phyloP scores from a whole-genome alignment of 2,888 invertebrate genomes.

The Monoplex corrugatus region DNA sequence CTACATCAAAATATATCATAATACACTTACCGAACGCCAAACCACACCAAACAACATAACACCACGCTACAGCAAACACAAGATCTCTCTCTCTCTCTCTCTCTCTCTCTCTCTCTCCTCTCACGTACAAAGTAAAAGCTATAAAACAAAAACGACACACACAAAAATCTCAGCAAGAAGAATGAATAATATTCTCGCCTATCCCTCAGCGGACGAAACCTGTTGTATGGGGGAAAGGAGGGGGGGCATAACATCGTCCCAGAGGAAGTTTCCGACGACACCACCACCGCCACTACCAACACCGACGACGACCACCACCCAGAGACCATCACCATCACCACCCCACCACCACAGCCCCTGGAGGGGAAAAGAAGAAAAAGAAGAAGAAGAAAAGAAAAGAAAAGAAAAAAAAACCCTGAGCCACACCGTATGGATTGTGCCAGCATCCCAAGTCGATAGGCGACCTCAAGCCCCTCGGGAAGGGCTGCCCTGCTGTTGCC shows the following conservation, averaged over 20 bases:
- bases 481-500: neutral
- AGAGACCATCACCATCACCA: no score
- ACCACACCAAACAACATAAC: no score
- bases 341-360: neutral
- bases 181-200: neutral
- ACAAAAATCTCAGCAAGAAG: neutral
- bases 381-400: neutral
- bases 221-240: neutral
- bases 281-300: neutral
- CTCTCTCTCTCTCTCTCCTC: no score
- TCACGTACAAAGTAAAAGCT: no score
- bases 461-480: neutral
- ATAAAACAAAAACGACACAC: neutral
- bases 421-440: slow-evolving; percentile 8
- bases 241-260: neutral
- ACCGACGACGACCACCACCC: neutral
- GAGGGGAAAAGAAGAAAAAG: neutral
- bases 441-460: slow-evolving; percentile 16
- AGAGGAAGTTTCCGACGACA: neutral
- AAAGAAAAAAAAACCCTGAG: neutral
- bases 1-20: no score
- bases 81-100: no score
- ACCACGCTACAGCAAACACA: no score
- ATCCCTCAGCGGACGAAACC: neutral
- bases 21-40: no score